Conservation (phyloP, 2,113 vertebrate genomes). For the Lonchura striata region DNA sequence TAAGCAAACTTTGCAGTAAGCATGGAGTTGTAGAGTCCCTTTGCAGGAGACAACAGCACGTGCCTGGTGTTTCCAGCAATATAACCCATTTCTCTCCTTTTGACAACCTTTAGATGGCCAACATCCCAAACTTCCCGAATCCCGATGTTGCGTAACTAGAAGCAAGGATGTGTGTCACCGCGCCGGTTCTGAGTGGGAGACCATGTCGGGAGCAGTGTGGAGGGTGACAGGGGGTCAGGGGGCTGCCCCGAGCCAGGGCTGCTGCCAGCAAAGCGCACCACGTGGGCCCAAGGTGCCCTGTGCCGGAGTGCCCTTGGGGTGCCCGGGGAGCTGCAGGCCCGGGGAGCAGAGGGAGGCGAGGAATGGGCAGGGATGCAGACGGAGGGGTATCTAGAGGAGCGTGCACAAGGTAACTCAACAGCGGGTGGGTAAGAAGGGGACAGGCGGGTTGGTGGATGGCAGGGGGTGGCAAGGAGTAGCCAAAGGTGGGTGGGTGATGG, state of each 20-base stretch:
- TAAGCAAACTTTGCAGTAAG: not conserved
- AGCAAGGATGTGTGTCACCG: not conserved
- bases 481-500: not conserved
- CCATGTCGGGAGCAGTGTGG: not conserved
- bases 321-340: not conserved
- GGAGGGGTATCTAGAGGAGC: not conserved
- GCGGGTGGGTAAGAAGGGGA: not conserved
- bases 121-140: not conserved
- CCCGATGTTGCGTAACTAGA: not conserved
- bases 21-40: not conserved
- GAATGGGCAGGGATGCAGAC: not conserved
- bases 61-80: not conserved
- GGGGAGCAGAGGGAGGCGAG: not conserved
- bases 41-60: not conserved
- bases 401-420: not conserved
- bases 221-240: not conserved
- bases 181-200: not conserved
- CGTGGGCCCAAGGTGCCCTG: constrained; percentile 12
- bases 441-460: not conserved
- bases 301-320: constrained; percentile 4
- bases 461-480: not conserved
- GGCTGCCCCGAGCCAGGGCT: not conserved
- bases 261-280: not conserved
- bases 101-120: not conserved
- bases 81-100: not conserved